These are phyloP conservation scores for Cosmia pyralina DNA, from an alignment of 2,888 invertebrate genomes.

Conservation along the genomic window DNA sequence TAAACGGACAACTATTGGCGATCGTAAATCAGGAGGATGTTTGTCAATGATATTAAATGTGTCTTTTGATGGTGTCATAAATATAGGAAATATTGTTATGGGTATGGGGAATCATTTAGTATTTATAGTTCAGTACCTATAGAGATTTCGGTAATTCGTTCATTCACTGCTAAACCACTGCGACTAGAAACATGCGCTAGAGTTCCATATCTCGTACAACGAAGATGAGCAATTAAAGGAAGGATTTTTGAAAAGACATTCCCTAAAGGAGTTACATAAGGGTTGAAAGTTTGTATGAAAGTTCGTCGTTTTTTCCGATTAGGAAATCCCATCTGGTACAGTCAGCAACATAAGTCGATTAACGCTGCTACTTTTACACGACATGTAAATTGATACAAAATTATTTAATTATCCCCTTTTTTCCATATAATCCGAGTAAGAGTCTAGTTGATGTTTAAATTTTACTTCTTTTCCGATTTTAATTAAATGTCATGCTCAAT, in stretches of 20 bases:
- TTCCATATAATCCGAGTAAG: too few relatives aligned
- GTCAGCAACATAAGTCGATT: too few relatives aligned
- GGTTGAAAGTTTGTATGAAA: background rate
- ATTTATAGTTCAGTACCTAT: background rate
- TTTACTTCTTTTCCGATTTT: too few relatives aligned
- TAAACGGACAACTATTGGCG: background rate
- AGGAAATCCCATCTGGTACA: background rate
- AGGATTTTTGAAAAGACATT: background rate
- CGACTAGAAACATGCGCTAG: background rate
- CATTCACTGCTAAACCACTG: too few relatives aligned
- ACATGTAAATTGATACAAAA: too few relatives aligned
- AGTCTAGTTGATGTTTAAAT: too few relatives aligned
- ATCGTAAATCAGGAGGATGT: conserved; percentile 62
- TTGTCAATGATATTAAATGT: conserved; percentile 75
- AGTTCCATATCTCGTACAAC: background rate
- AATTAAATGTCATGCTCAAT: too few relatives aligned
- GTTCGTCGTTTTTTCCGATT: background rate
- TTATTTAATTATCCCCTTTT: too few relatives aligned
- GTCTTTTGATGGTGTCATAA: conserved; percentile 71
- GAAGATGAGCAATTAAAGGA: background rate
- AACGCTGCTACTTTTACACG: too few relatives aligned
- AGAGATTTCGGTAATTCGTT: background rate
- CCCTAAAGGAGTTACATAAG: too few relatives aligned
- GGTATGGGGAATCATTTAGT: conserved; percentile 1
- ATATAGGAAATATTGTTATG: conserved; percentile 58